Evolutionary conservation across 1,140 invertebrate genomes (phyloP), one percentile per base, ranked within the genome.

Genomic region (Drosophila navojoa): DNA sequence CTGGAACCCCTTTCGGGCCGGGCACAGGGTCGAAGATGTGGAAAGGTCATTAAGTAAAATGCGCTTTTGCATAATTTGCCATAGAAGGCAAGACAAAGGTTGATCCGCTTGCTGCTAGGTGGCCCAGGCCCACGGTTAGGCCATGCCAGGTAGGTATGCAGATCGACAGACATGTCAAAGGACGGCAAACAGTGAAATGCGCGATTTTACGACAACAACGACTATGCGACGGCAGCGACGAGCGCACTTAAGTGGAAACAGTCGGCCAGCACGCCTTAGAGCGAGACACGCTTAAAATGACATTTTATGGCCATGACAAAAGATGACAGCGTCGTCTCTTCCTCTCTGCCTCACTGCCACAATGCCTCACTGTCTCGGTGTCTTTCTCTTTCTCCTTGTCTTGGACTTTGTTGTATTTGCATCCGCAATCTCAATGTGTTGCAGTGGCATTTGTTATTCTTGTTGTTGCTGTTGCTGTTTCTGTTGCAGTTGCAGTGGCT

Each of bases 301-400:
- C 68, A 70, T 84, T 84, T 84, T 84, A 84, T 84, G 80, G 72
- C 81, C 80, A 84, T 84, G 76, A 84, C 80, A 84, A 84, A 84
- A 84, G 81, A 79, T 71, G 78, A 78, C 67, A 74, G 53, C 55
- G 52, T 74, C 52, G 66, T 52, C 49, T 53, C 19, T 40, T 32
- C 25, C 5, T 13, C 15, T 19, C 45, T 22, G 19, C 5, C 42
- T 1, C 15, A 9, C 42, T 32, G 5, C 5, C 42, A 0, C 15
- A 9, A 15, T 32, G 5, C n/a, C 15, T 32, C 42, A 22, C 19
- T 22, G 19, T 3, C 3, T 15, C 42, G 4, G 5, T 16, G 15
- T 15, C 42, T 16, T 16, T 52, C 25, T 63, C 6, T 40, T 25
- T 19, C n/a, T 5, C 15, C 44, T 19, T 54, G 3, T 16, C 44